Base-by-base conservation (phyloP, 2,113 vertebrate species). In the Egretta garzetta region DNA sequence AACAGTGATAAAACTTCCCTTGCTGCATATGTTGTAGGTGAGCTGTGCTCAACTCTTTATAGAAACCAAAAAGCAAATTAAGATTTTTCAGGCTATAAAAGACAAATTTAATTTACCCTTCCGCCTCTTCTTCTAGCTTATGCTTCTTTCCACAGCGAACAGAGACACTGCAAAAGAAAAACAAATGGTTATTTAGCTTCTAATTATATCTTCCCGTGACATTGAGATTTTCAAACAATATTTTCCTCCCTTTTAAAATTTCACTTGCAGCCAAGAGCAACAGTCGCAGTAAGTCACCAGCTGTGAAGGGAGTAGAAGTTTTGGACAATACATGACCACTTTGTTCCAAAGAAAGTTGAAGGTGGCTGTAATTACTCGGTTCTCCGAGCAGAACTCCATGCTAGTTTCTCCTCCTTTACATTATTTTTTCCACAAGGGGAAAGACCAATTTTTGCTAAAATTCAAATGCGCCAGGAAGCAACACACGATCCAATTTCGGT, bases 81-180 rank as follows among this genome's bases (percentile, higher is more conserved):
- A 58, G 50, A 41, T 52, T 80, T 84, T 82, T 74, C 63, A 49
- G n/a, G 50, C 52, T 50, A 85, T 11, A 66, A 76, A 77, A 67
- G 50, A 76, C 83, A 87, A 94, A 86, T 27, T 67, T 58, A 93
- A 97, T 98, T 98, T 97, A 98, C 98, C 98, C 97, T 64, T 98
- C 98, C 2, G 96, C 95, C 52, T 97, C 97, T 28, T 96, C 96
- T 94, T 98, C 98, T 64, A 98, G 92, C 63, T 98, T 98, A 97
- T 98, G 98, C 93, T 98, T 98, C 96, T 95, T 98, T 96, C 96
- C 97, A 94, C 92, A 94, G 73, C 77, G 92, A 77, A 86, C 43
- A 37, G 97, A 84, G 73, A 85, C 67, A 55, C 98, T 98, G 95
- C 19, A 63, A 93, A 92, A 87, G 49, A 88, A 95, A 88, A 83